Conservation (phyloP, 2,888 invertebrate genomes). For the Ceraclea dissimilis region DNA sequence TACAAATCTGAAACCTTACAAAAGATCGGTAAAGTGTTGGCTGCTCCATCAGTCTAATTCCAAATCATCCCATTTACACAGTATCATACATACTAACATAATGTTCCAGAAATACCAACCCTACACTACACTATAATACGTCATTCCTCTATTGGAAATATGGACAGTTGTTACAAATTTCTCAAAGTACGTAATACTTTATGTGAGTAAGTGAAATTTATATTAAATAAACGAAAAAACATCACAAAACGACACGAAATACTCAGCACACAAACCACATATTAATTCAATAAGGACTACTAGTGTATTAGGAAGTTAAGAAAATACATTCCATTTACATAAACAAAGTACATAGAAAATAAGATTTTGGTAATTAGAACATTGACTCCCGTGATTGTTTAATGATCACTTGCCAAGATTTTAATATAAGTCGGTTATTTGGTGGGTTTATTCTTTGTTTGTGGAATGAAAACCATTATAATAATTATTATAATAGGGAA, state of each 20-base stretch:
- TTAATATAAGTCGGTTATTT: constrained; percentile 18
- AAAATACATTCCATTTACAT: background rate
- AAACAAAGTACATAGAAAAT: constrained; percentile 11
- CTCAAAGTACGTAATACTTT: background rate
- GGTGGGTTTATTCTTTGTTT: constrained; percentile 22
- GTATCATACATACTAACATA: constrained; percentile 39
- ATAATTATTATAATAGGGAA: background rate
- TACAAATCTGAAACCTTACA: constrained; percentile 44
- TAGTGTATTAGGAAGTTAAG: background rate
- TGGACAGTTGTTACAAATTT: constrained; percentile 14
- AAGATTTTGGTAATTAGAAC: constrained; percentile 25
- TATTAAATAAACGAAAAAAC: too few species aligned
- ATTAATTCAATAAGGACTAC: background rate
- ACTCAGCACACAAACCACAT: background rate
- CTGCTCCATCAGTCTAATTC: constrained; percentile 35
- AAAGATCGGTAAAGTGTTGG: constrained; percentile 44
- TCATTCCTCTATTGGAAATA: too few species aligned
- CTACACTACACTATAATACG: too few species aligned
- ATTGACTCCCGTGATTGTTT: constrained; percentile 19
- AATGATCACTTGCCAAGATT: constrained; percentile 26
- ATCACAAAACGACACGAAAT: too few species aligned
- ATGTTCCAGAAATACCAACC: too few species aligned
- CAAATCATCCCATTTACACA: too few species aligned
- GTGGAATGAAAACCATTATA: constrained; percentile 5
- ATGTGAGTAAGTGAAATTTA: too few species aligned